These are phyloP conservation scores for Macroglossus sobrinus DNA, from an alignment of 2,113 vertebrate species.

Conservation along the genomic window DNA sequence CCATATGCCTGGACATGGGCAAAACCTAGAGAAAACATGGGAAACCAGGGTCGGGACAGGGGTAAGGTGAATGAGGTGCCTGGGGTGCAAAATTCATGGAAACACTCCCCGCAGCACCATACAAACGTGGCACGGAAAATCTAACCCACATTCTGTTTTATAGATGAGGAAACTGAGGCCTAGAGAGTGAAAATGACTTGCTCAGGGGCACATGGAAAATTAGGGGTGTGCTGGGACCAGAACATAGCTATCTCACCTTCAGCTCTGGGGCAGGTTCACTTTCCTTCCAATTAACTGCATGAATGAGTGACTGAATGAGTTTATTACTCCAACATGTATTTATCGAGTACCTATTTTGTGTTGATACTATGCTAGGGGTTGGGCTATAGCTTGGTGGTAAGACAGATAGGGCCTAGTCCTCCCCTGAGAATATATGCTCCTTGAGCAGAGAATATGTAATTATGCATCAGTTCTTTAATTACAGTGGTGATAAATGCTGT, in stretches of 20 bases:
- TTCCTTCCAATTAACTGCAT: background rate
- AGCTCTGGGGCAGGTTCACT: background rate
- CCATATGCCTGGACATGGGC: too few relatives aligned
- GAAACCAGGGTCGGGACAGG: rapidly evolving
- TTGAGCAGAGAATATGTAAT: conserved; percentile 1
- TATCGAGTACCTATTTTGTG: background rate
- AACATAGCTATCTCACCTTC: background rate
- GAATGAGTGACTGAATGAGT: background rate
- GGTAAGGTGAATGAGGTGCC: background rate
- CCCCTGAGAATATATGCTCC: background rate
- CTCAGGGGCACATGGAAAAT: background rate
- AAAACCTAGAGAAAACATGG: background rate
- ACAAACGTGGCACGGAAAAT: background rate
- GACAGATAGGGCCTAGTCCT: background rate
- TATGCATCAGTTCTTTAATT: background rate
- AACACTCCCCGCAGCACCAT: rapidly evolving
- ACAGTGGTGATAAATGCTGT: background rate
- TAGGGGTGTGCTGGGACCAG: background rate
- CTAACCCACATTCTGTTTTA: background rate
- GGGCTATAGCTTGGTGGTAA: background rate
- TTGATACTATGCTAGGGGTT: background rate
- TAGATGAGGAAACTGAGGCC: background rate
- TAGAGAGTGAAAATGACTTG: background rate
- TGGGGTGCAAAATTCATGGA: background rate
- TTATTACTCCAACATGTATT: background rate